These are phyloP conservation scores for Myxocyprinus asiaticus DNA, from an alignment of 2,113 vertebrate species.

Conservation along the genomic window DNA sequence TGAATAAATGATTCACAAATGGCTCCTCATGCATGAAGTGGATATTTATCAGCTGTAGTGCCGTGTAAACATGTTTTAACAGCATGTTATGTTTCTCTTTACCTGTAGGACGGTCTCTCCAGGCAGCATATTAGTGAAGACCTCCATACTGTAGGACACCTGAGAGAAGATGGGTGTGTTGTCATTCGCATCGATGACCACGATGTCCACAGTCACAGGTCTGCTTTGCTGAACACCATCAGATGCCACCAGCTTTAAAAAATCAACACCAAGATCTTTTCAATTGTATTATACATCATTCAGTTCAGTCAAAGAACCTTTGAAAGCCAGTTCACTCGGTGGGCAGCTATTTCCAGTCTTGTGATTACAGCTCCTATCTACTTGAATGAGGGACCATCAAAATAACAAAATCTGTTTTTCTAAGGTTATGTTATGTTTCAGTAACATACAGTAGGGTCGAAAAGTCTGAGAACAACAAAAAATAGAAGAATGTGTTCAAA, in stretches of 20 bases:
- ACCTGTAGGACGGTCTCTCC: slow-evolving; percentile 94
- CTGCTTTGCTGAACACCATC: slow-evolving; percentile 92
- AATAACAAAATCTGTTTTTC: too few species aligned
- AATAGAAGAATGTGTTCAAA: too few species aligned
- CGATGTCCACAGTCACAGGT: slow-evolving; percentile 86
- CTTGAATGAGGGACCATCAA: too few species aligned
- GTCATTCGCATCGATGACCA: slow-evolving; percentile 95
- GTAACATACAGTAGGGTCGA: too few species aligned
- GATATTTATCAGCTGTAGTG: background rate
- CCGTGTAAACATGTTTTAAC: background rate
- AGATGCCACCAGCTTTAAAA: slow-evolving; percentile 87
- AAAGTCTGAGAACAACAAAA: too few species aligned
- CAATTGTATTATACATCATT: slow-evolving; percentile 17
- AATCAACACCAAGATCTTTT: slow-evolving; percentile 27
- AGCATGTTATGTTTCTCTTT: slow-evolving; percentile 55
- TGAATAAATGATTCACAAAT: slow-evolving; percentile 11
- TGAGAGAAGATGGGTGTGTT: slow-evolving; percentile 90
- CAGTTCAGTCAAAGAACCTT: background rate
- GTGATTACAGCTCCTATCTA: too few species aligned
- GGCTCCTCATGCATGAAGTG: background rate
- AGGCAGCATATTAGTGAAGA: slow-evolving; percentile 90
- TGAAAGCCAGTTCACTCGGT: too few species aligned
- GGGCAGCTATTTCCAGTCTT: background rate
- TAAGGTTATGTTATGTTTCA: too few species aligned
- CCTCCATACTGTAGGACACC: slow-evolving; percentile 88